phyloP scores from a whole-genome alignment of 2,113 vertebrate genomes.

The Onychostruthus taczanowskii region DNA sequence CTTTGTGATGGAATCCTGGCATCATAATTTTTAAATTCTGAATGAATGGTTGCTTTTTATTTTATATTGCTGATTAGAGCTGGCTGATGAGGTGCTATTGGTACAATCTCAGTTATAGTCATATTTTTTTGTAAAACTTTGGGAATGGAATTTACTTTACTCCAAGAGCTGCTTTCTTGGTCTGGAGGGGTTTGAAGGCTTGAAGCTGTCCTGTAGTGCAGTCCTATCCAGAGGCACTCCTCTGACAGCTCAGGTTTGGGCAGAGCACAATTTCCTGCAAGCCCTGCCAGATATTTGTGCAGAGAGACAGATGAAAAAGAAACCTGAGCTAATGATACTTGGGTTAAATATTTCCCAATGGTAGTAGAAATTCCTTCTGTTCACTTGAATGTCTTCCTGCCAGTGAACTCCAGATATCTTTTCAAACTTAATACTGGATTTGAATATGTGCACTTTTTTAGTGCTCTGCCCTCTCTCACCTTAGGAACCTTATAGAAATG shows the following conservation, averaged over 20 bases:
- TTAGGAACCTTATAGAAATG: background rate
- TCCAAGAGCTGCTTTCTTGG: background rate
- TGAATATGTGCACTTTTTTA: background rate
- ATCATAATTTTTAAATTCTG: background rate
- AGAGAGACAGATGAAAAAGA: background rate
- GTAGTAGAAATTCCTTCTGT: background rate
- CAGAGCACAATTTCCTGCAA: background rate
- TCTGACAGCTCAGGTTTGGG: background rate
- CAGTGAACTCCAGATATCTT: background rate
- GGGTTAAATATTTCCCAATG: background rate
- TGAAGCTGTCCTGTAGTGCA: background rate
- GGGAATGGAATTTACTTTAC: background rate
- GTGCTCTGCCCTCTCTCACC: background rate
- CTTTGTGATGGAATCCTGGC: background rate
- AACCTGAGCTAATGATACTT: background rate
- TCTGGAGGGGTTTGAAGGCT: background rate
- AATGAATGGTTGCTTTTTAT: background rate
- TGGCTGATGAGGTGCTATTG: background rate
- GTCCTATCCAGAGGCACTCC: background rate
- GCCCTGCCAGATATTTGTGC: background rate
- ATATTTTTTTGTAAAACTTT: background rate
- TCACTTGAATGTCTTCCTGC: background rate
- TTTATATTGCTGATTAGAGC: background rate
- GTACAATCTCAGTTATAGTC: background rate
- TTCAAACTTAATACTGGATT: background rate